Evolutionary conservation across 2,113 vertebrate species (phyloP), one percentile per base, ranked within the genome.

Genomic region (Taurulus bubalis): DNA sequence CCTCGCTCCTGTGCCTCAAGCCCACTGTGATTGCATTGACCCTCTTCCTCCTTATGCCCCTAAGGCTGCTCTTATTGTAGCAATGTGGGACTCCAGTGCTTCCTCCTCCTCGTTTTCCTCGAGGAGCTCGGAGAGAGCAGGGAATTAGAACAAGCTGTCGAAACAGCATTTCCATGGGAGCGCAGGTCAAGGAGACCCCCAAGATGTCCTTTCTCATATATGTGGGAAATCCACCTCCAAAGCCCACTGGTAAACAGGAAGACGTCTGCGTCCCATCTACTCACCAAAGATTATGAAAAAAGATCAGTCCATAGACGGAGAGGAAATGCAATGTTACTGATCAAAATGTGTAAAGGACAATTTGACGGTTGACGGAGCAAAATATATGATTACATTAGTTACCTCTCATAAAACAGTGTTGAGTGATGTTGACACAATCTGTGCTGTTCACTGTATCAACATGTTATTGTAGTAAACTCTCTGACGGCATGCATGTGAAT

Each of bases 81-180:
- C 72, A 59, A 80, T 88, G 80, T 82, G 71, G 89, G 89, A 84
- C 71, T 87, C 84, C 74, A 62, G 69, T 69, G 80, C 78, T 89
- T 92, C 90, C 89, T 90, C 85, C 81, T 87, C 85, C 77, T 49
- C 93, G 89, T 93, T 92, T 85, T 94, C 67, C 87, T 90, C 49
- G 71, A 69, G 85, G 79, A 86, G 78, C 67, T 80, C 70, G 60
- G 77, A 90, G 77, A 90, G 80, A 89, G 64, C 30, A 49, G 84
- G 79, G 81, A 94, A 95, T 93, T 90, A 84, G 75, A 93, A 89
- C 92, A 94, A 94, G 92, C 93, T 94, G 93, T 93, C 10, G 91
- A 92, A 93, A 94, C 91, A 94, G 82, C 85, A 75, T 79, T 88
- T 92, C 72, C 88, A 79, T 92, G 86, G 83, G 87, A 93, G 87